Base-by-base conservation (phyloP, 2,113 vertebrate species). In the Himantopus leucocephalus region DNA sequence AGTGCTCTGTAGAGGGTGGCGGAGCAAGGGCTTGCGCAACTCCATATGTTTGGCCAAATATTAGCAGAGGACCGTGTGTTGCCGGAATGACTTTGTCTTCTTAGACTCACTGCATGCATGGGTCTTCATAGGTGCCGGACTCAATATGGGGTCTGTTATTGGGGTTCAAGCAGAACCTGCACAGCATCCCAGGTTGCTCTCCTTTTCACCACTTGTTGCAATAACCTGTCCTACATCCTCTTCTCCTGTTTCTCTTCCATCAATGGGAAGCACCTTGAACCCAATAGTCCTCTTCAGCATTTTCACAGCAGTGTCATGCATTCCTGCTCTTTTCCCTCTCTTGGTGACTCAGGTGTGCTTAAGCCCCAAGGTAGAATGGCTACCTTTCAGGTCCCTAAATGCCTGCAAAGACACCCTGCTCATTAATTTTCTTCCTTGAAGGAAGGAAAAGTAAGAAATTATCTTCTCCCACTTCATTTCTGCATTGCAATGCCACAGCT, bases 71-170 rank as follows among this genome's bases (percentile, higher is more conserved):
- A 60, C 12, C 12, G 66, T 60, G 26, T 71, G 26, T 8, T 59
- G n/a, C 56, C 20, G 21, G 52, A 50, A 56, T n/a, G n/a, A 59
- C 50, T 80, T 84, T 53, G 55, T 59, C 19, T 58, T 68, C 37
- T 30, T 30, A 30, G 63, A 20, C 32, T 47, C 67, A 39, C 29
- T 58, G 34, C 7, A 45, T 55, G 27, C 41, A 68, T 79, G 24
- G 9, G 24, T 27, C 59, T 79, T 23, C 68, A 48, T 2, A 53
- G 37, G 19, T 75, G 39, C 30, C 1, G 1, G 53, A 56, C 41
- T 72, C 32, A 48, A 17, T 35, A 32, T 0, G 0, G 14, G 5
- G 3, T 59, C 22, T 58, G 5, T 41, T 72, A 32, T 16, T 52
- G 41, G 14, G 29, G 17, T 67, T 22, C 64, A 62, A 30, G 53